Base-by-base conservation (phyloP, 2,113 vertebrate species). In the Aptenodytes forsteri region DNA sequence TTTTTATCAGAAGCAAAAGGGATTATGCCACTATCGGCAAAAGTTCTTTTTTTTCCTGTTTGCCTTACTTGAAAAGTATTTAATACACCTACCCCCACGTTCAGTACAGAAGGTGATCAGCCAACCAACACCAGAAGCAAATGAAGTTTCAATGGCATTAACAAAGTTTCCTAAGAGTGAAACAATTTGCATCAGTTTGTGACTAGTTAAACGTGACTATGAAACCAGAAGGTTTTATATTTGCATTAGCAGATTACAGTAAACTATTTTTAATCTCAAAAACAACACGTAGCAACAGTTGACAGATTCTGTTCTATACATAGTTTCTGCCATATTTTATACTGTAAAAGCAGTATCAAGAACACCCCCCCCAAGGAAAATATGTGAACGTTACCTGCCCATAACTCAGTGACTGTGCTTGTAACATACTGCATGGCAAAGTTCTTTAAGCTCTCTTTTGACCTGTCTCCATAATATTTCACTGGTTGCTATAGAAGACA, bases 361-460 rank as follows among this genome's bases (percentile, higher is more conserved):
- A 83, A 80, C 17, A 92, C 5, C 4, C 15, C 15, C 9, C 14
- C 5, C 55, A 64, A 75, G 46, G 26, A 87, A 95, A 83, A 65
- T 38, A 81, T 0, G 30, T 82, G 97, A 99, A 83, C 19, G 67
- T 97, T 98, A 99, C 99, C 99, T 98, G 99, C 98, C 99, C 99
- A 99, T 36, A 99, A 97, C 95, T 99, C 98, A 15, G 98, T 99
- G 90, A 99, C 98, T 34, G 98, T 98, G 54, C 98, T 99, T 54
- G 97, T 99, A 95, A 99, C 99, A 94, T 99, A 99, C 29, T 99
- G 98, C 99, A 99, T 99, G 88, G 99, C 98, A 91, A 99, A 99
- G 86, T 76, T 98, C 77, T 99, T 98, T 58, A 99, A 98, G 85
- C 98, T 98, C 32, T 99, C 98, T 97, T 99, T 99, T 36, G 98